Evolutionary conservation across 2,113 vertebrate genomes (phyloP), one percentile per base, ranked within the genome.

Genomic region (Rhinopithecus roxellana): DNA sequence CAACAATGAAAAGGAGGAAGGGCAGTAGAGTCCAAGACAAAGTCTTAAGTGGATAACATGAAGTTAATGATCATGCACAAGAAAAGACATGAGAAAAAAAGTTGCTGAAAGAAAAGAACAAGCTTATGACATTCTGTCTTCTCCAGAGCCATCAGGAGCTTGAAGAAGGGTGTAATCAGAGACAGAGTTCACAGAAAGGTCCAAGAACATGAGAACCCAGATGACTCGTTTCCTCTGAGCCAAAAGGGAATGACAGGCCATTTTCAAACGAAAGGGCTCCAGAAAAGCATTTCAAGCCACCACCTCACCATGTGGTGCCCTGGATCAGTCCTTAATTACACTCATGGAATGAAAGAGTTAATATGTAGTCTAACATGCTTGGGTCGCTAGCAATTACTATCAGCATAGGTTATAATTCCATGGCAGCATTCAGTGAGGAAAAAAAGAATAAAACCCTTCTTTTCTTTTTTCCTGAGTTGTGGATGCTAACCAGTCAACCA

Each of bases 401-500:
- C 95, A 89, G 55, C 38, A 38, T 6, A 77, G 84, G 57, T 87
- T 94, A 69, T 52, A 86, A 78, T 86, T 92, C 72, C 55, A 72
- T 8, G 38, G 59, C 55, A 89, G 59, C 69, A 52, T 79, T 95
- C 69, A 30, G 38, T 14, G 57, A 94, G 43, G 27, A 93, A 52
- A 89, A 43, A 84, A 95, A 82, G 90, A 97, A 91, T 50, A 87
- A 95, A 93, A 90, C 50, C 3, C 50, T 48, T 30, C 84, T 40
- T 81, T 97, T 89, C 85, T 35, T 55, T 55, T 20, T 20, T 96
- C 82, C 96, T 79, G 67, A 96, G 90, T 50, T 70, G 67, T 96
- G 90, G 92, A 67, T 93, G 77, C 94, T 96, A 97, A 93, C 61
- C 95, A 96, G 94, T 97, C 97, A 98, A 95, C 97, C 97, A 94